These are phyloP conservation scores for Brevipalpus yothersi DNA, from an alignment of 1,140 invertebrate genomes.

Conservation along the genomic window DNA sequence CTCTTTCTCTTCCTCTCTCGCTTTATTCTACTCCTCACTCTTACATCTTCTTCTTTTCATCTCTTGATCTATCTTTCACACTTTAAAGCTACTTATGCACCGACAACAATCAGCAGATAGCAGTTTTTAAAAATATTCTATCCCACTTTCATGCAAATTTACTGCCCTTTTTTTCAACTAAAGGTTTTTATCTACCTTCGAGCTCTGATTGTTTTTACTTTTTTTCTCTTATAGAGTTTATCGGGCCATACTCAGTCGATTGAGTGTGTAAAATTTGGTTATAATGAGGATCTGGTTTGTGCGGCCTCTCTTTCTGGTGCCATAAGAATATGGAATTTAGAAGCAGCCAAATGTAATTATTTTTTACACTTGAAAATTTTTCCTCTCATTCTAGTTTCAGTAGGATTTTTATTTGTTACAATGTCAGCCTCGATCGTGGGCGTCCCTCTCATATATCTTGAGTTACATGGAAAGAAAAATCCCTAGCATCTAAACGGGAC, in stretches of 20 bases:
- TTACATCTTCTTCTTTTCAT: no score
- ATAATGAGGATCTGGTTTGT: conserved; percentile 79
- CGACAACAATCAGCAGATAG: no score
- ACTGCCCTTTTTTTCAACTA: neutral
- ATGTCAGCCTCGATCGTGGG: no score
- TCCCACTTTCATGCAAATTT: no score
- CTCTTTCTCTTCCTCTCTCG: no score
- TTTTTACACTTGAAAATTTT: neutral
- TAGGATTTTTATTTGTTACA: neutral
- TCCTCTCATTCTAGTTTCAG: neutral
- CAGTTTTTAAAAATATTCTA: neutral
- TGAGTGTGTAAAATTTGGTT: conserved; percentile 79
- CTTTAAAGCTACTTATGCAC: no score
- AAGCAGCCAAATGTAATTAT: conserved; percentile 41
- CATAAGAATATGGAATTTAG: conserved; percentile 87
- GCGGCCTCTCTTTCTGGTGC: conserved; percentile 78
- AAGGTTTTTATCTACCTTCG: conserved; percentile 1
- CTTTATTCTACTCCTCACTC: no score
- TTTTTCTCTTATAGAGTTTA: conserved; percentile 9
- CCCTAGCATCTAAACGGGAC: no score
- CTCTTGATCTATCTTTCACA: no score
- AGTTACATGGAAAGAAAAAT: no score
- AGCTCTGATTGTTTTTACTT: neutral
- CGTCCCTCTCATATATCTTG: no score
- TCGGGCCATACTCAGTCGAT: conserved; percentile 65